These are phyloP conservation scores for Threskiornis aethiopicus DNA, from an alignment of 2,797 vertebrate genomes.

Conservation along the genomic window DNA sequence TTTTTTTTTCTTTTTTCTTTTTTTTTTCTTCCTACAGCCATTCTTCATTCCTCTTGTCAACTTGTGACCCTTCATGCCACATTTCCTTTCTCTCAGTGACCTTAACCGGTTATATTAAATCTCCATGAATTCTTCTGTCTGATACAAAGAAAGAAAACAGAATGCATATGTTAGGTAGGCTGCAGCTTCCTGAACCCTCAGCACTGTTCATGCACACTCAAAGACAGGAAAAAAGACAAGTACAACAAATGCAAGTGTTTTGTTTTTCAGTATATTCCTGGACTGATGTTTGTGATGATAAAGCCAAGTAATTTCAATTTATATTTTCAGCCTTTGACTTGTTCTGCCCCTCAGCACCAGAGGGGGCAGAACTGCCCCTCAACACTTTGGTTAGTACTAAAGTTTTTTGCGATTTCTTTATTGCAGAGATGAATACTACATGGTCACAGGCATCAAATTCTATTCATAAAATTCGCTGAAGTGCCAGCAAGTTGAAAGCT, in stretches of 20 bases:
- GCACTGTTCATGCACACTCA: neutral
- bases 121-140: neutral
- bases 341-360: neutral
- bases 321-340: neutral
- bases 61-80: neutral
- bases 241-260: neutral
- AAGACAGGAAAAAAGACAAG: neutral
- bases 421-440: neutral
- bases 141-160: neutral
- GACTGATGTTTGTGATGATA: neutral
- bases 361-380: neutral
- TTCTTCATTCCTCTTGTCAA: neutral
- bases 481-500: neutral
- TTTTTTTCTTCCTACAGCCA: neutral
- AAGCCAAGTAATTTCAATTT: neutral
- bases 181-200: neutral
- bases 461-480: neutral
- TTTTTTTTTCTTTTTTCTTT: neutral
- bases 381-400: neutral
- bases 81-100: neutral
- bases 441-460: neutral
- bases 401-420: neutral
- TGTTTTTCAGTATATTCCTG: neutral
- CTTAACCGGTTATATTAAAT: neutral
- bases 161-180: fast-evolving